Base-by-base conservation (phyloP, 2,888 invertebrate genomes). In the Cylindroiulus punctatus region DNA sequence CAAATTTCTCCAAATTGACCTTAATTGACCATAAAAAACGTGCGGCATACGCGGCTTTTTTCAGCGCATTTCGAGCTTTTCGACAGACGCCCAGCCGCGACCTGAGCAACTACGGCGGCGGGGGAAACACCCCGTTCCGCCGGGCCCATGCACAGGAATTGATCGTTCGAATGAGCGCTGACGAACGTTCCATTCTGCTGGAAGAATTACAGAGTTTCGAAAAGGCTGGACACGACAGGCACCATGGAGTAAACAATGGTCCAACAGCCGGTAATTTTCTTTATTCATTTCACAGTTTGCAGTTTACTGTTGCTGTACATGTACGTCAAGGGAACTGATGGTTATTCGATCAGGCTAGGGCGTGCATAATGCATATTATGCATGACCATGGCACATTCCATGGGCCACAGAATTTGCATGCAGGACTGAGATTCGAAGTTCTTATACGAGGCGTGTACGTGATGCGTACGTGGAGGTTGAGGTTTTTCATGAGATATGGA, bases 191-290 rank as follows among this genome's bases (percentile, higher is more conserved):
- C 26, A 87, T 89, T 30, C 87, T 90, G 40, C 86, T 89, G 19
- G 85, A 88, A 65, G 89, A 90, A 87, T 87, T 90, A 42, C 88
- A 89, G 85, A 88, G 88, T 83, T 89, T 89, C 87, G 88, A 89
- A 87, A 86, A 88, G 22, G 57, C 57, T 4, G 57, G n/a, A 4
- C 57, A n/a, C 57, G 57, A 57, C 19, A 57, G 57, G 2, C 57
- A 57, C 57, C n/a, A 57, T 4, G 57, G 19, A n/a, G 57, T 4
- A 57, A 57, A 57, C n/a, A 22, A 57, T 22, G 2, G n/a, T 8
- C n/a, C 57, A 57, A 22, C n/a, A n/a, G 57, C 57, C 5, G 57
- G 57, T 57, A 14, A 57, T 19, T 57, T 47, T 47, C 17, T 40
- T 40, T 40, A 40, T 8, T 40, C 40, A 40, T 7, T 40, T 40